Conservation (phyloP, 2,797 vertebrate species). For the Dicrostonyx torquatus region DNA sequence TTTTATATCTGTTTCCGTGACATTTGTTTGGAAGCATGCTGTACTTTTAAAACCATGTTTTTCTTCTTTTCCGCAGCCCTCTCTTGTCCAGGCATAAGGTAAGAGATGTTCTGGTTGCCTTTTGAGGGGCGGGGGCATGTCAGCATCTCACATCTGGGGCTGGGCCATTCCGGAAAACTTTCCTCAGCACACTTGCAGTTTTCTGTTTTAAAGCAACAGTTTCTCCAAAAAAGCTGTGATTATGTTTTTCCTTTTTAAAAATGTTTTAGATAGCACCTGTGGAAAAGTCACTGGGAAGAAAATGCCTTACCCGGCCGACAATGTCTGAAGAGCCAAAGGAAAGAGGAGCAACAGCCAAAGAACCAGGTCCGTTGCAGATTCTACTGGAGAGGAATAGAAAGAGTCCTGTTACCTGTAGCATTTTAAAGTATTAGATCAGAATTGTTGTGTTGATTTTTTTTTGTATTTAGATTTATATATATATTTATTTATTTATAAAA, state of each 20-base stretch:
- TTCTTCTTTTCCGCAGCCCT: conserved; percentile 87
- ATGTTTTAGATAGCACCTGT: conserved; percentile 85
- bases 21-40: conserved; percentile 78
- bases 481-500: conserved; percentile 13
- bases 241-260: conserved; percentile 51
- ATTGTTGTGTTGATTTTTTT: background rate
- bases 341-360: conserved; percentile 69
- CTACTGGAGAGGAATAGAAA: rapidly evolving
- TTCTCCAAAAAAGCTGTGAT: conserved; percentile 50
- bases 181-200: conserved; percentile 54
- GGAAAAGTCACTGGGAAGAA: conserved; percentile 76
- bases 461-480: conserved; percentile 1
- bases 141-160: conserved; percentile 7
- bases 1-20: conserved; percentile 70
- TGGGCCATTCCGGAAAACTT: conserved; percentile 43
- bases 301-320: conserved; percentile 70
- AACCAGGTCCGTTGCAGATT: conserved; percentile 82
- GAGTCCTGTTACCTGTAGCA: background rate
- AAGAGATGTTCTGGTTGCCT: conserved; percentile 78
- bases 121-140: background rate
- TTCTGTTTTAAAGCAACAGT: conserved; percentile 65
- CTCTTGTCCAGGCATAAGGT: conserved; percentile 88
- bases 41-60: conserved; percentile 72
- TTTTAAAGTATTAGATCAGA: conserved; percentile 29
- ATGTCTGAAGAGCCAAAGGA: conserved; percentile 75